A percentile compares a stretch with the other conserved stretches of the same genome.
phyloP scores from a whole-genome alignment of 35 echinoderm and acorn worm genomes.

The Ophioderma brevispina region DNA sequence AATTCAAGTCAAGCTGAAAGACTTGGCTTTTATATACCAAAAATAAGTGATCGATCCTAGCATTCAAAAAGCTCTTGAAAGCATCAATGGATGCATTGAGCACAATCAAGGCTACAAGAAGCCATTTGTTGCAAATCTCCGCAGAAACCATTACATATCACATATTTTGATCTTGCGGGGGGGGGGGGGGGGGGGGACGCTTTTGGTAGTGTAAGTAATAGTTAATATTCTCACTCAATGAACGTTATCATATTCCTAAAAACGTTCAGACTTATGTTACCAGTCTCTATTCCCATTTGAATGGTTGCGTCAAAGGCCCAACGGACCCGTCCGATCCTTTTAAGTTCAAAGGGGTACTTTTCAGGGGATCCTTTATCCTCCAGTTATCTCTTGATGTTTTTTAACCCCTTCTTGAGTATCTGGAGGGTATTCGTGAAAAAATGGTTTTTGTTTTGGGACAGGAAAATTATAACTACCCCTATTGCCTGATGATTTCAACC shows the following conservation, averaged over 20 bases:
- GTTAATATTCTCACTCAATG: background rate
- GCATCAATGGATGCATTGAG: slow-evolving; percentile 40
- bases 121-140: background rate
- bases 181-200: too few relatives aligned
- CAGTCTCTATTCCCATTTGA: slow-evolving; percentile 11
- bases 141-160: slow-evolving; percentile 13
- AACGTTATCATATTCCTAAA: slow-evolving; percentile 2
- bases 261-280: slow-evolving; percentile 14
- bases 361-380: slow-evolving; percentile 41
- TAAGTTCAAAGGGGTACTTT: slow-evolving; percentile 20
- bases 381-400: background rate
- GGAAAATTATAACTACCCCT: background rate
- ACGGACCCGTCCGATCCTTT: slow-evolving; percentile 7
- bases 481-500: background rate
- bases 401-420: too few relatives aligned
- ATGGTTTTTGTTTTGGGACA: background rate
- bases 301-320: background rate
- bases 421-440: too few relatives aligned
- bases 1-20: slow-evolving; percentile 23
- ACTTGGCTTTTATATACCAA: background rate
- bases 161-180: slow-evolving; percentile 37
- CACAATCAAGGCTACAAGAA: slow-evolving; percentile 18
- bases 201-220: slow-evolving; percentile 27
- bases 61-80: slow-evolving; percentile 15
- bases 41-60: slow-evolving; percentile 32